Evolutionary conservation across 2,113 vertebrate species (phyloP).

Genomic region (Hippocampus abdominalis): DNA sequence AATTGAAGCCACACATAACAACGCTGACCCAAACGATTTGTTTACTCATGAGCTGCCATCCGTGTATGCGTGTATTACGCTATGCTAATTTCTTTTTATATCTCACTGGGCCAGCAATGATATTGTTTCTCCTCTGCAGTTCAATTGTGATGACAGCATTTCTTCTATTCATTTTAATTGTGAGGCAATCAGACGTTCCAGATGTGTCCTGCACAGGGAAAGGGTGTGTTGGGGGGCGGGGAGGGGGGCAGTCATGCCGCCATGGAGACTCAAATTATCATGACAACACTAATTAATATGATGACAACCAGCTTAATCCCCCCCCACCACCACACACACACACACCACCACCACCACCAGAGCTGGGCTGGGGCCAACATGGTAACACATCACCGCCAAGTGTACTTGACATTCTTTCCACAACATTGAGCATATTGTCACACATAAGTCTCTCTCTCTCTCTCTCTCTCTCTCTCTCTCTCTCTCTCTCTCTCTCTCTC

Average conservation of each 20-base stretch:
- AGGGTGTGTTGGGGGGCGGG: conserved; percentile 3
- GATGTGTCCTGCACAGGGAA: conserved; percentile 56
- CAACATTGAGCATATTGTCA: conserved; percentile 42
- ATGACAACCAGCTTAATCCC: conserved; percentile 59
- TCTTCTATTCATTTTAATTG: conserved; percentile 57
- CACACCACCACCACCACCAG: too few relatives aligned
- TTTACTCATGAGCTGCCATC: conserved; percentile 2
- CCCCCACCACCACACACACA: too few relatives aligned
- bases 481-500: conserved; percentile 8
- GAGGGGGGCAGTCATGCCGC: conserved; percentile 33
- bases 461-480: not conserved
- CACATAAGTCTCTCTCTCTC: conserved; percentile 15
- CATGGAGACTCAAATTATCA: conserved; percentile 52
- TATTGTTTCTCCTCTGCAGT: conserved; percentile 32
- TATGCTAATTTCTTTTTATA: conserved; percentile 30
- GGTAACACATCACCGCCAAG: conserved; percentile 59
- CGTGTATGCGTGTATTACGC: conserved; percentile 8
- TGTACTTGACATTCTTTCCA: conserved; percentile 56
- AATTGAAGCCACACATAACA: not conserved
- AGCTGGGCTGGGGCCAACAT: conserved; percentile 56
- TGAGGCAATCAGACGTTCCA: conserved; percentile 54
- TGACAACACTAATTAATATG: conserved; percentile 64
- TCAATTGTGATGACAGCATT: conserved; percentile 33
- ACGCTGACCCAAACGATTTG: conserved; percentile 7
- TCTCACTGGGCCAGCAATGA: conserved; percentile 24